These are phyloP conservation scores for Osmerus mordax DNA, from an alignment of 2,113 vertebrate genomes.

Conservation along the genomic window DNA sequence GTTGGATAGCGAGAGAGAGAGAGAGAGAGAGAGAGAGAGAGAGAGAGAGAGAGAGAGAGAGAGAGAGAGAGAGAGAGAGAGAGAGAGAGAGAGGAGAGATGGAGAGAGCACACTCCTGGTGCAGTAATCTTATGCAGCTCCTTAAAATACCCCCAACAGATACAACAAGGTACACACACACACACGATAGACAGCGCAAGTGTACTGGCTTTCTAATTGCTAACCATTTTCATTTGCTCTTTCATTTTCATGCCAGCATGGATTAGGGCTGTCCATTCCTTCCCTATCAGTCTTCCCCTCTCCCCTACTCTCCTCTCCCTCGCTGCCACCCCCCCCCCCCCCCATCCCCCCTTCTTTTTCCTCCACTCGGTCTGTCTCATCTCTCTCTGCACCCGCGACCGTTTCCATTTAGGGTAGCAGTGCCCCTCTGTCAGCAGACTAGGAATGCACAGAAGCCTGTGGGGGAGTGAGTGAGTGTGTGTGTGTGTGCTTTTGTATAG, in stretches of 20 bases:
- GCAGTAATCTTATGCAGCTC: constrained; percentile 25
- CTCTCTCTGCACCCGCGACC: constrained; percentile 39
- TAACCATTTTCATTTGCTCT: no score
- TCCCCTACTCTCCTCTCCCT: no score
- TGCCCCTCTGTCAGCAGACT: constrained; percentile 49
- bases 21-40: constrained; percentile 18
- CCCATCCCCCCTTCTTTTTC: no score
- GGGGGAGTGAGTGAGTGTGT: constrained; percentile 15
- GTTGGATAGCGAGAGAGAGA: constrained; percentile 26
- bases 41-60: no score
- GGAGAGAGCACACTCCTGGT: constrained; percentile 52
- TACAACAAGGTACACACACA: not conserved
- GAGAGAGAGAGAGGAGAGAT: constrained; percentile 39
- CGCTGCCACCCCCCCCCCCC: no score
- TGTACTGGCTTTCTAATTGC: no score
- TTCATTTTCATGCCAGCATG: no score
- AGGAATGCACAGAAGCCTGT: constrained; percentile 48
- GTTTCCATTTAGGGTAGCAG: constrained; percentile 71
- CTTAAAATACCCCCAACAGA: not conserved
- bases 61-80: not conserved
- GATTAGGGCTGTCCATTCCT: no score
- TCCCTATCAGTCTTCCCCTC: no score
- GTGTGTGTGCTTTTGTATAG: constrained; percentile 14
- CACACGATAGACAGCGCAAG: no score
- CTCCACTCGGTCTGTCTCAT: not conserved